Percentiles rank a stretch among this genome's conserved stretches.
Evolutionary conservation across 2,113 vertebrate species (phyloP).

Genomic region (Cepphus grylle): DNA sequence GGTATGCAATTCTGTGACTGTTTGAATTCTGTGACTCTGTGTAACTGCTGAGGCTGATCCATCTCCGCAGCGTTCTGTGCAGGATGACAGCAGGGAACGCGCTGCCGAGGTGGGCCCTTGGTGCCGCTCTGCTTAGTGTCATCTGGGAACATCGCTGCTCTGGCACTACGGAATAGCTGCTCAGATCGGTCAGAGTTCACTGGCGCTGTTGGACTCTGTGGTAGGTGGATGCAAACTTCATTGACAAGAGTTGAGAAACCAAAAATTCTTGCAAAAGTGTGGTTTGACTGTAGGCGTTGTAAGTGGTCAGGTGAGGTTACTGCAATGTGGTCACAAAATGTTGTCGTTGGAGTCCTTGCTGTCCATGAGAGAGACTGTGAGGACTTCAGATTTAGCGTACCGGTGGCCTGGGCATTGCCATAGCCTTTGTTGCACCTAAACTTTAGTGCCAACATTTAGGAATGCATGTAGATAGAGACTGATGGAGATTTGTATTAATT

Average conservation of each 20-base stretch:
- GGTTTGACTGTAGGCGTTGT: not conserved
- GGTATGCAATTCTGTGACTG: not conserved
- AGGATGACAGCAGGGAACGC: not conserved
- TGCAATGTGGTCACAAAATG: fast-evolving
- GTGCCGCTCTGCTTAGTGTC: not conserved
- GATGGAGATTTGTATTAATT: not conserved
- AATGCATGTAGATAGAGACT: fast-evolving
- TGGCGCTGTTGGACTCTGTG: not conserved
- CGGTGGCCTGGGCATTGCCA: not conserved
- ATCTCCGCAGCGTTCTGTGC: not conserved
- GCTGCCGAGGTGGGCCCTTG: not conserved
- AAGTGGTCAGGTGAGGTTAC: not conserved
- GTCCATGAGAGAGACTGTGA: not conserved
- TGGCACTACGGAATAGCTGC: not conserved
- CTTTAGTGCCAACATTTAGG: not conserved
- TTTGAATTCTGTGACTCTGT: not conserved
- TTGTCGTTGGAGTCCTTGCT: not conserved
- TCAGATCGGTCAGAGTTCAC: not conserved
- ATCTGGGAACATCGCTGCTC: not conserved
- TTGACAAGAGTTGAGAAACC: not conserved
- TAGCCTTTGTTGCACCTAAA: not conserved
- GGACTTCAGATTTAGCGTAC: fast-evolving
- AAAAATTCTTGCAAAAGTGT: not conserved
- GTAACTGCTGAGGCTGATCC: not conserved
- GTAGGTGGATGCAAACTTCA: not conserved